Evolutionary conservation across 2,797 vertebrate species (phyloP).

Genomic region (Erethizon dorsatum): DNA sequence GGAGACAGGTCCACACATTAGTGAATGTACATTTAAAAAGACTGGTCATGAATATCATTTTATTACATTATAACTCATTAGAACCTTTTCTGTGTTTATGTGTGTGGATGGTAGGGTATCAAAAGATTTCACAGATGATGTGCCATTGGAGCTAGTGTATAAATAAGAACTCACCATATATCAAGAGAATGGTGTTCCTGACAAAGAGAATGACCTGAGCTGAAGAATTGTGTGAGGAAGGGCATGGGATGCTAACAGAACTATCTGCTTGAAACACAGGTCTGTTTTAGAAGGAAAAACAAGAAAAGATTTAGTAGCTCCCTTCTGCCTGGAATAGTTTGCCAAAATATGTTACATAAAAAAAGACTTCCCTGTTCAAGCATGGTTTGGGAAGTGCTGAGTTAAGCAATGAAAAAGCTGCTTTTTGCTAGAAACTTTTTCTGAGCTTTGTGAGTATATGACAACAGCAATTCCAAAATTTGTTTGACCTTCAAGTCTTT

Average conservation of each 20-base stretch:
- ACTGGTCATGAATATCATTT: neutral
- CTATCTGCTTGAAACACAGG: neutral
- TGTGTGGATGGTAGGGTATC: neutral
- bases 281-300: neutral
- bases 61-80: neutral
- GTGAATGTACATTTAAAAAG: neutral
- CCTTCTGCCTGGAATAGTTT: neutral
- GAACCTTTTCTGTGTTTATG: neutral
- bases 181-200: neutral
- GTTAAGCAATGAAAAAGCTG: constrained; percentile 28
- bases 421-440: neutral
- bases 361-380: neutral
- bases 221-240: neutral
- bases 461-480: neutral
- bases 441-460: neutral
- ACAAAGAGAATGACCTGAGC: neutral
- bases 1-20: neutral
- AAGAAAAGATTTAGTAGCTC: neutral
- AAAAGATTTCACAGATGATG: neutral
- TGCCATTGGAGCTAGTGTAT: neutral
- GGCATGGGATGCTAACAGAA: neutral
- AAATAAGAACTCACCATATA: neutral
- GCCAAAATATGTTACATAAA: constrained; percentile 12
- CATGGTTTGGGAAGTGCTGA: constrained; percentile 16
- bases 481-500: constrained; percentile 17